A percentile compares a stretch with the other conserved stretches of the same genome.
Evolutionary conservation across 2,888 invertebrate genomes (phyloP).

Genomic region (Chesias legatella): DNA sequence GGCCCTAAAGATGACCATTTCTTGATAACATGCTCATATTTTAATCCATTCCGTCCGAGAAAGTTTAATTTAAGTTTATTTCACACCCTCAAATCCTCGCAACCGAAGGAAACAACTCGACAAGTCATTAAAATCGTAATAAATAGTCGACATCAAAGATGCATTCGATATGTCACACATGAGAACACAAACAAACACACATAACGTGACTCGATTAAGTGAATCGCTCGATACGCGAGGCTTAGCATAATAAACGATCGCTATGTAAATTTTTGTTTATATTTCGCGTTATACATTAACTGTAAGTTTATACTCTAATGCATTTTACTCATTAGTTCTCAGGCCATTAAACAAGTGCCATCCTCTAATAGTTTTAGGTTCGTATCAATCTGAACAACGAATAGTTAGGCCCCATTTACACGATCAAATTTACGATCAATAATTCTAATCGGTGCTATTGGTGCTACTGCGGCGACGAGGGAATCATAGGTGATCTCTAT

Average conservation of each 20-base stretch:
- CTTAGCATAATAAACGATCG: conserved; percentile 62
- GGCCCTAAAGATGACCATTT: not conserved
- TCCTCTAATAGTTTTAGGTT: conserved; percentile 74
- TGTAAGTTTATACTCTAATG: conserved; percentile 71
- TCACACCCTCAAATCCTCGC: conserved; percentile 54
- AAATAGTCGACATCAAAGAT: conserved; percentile 59
- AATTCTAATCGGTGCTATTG: conserved; percentile 56
- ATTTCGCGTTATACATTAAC: conserved; percentile 49
- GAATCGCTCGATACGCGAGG: conserved; percentile 71
- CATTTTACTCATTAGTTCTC: conserved; percentile 79
- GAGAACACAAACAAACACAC: conserved; percentile 59
- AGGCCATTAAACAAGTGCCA: conserved; percentile 80
- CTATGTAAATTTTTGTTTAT: conserved; percentile 56
- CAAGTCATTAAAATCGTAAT: conserved; percentile 63
- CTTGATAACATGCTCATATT: not conserved
- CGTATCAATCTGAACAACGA: conserved; percentile 63
- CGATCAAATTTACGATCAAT: conserved; percentile 33
- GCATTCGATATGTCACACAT: conserved; percentile 57
- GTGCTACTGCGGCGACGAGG: conserved; percentile 64
- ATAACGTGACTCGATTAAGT: conserved; percentile 76
- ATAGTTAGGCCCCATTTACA: conserved; percentile 38
- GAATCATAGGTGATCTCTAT: conserved; percentile 72
- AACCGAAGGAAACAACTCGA: conserved; percentile 49
- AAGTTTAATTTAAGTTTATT: conserved; percentile 2
- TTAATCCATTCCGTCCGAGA: not conserved